Evolutionary conservation across 2,113 vertebrate genomes (phyloP).

Genomic region (Charadrius vociferus): DNA sequence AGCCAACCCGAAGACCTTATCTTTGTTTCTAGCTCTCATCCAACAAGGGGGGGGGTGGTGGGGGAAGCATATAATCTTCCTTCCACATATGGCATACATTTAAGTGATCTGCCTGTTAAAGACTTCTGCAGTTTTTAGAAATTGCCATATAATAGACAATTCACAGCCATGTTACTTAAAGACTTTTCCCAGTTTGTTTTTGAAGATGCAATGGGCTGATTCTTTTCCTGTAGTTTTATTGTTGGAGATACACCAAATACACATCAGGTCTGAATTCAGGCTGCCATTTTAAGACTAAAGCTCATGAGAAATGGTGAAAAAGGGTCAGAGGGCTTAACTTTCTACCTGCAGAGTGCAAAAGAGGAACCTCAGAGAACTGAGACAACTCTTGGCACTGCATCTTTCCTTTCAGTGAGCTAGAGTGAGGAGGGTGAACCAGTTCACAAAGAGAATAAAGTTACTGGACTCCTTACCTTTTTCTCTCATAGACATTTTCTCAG

Average conservation of each 20-base stretch:
- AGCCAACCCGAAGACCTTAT: background rate
- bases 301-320: background rate
- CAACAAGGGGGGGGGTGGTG: rapidly evolving
- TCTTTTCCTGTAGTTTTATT: background rate
- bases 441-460: background rate
- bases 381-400: background rate
- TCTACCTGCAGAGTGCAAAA: background rate
- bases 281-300: background rate
- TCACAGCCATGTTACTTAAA: background rate
- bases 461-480: slow-evolving; percentile 81
- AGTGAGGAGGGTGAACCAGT: background rate
- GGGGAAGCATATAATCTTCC: background rate
- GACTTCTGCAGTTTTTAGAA: background rate
- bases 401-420: background rate
- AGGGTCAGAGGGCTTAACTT: background rate
- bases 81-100: background rate
- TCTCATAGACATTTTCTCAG: slow-evolving; percentile 81
- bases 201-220: background rate
- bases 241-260: background rate
- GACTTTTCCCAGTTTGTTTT: background rate
- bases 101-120: background rate
- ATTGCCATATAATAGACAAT: background rate
- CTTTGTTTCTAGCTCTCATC: background rate
- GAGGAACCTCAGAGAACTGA: background rate
- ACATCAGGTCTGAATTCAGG: background rate